phyloP scores from a whole-genome alignment of 2,888 invertebrate species.

The Cotesia congregata region DNA sequence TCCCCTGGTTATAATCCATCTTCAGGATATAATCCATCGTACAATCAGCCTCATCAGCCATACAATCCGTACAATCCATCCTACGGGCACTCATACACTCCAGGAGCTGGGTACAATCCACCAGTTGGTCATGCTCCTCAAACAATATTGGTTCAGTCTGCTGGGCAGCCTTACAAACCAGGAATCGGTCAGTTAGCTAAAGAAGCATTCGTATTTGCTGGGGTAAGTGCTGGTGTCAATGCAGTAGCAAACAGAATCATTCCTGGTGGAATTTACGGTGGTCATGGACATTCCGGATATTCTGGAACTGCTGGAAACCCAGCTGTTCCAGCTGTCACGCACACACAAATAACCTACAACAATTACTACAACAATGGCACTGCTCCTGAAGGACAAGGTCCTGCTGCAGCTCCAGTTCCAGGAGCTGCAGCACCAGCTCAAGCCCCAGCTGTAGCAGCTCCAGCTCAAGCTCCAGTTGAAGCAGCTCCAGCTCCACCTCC shows the following conservation, averaged over 20 bases:
- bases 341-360: slow-evolving; percentile 66
- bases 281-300: slow-evolving; percentile 42
- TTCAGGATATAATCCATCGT: slow-evolving; percentile 22
- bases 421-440: slow-evolving; percentile 40
- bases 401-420: slow-evolving; percentile 33
- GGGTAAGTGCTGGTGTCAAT: slow-evolving; percentile 66
- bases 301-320: neutral
- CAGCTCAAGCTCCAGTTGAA: slow-evolving; percentile 43
- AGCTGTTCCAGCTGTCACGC: slow-evolving; percentile 54
- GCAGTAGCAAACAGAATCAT: slow-evolving; percentile 65
- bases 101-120: slow-evolving; percentile 50
- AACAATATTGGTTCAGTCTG: slow-evolving; percentile 57
- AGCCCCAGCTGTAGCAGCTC: slow-evolving; percentile 29
- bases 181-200: slow-evolving; percentile 68
- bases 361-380: slow-evolving; percentile 67
- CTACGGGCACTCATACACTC: slow-evolving; percentile 45
- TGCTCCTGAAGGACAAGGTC: slow-evolving; percentile 30
- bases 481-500: slow-evolving; percentile 41
- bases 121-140: slow-evolving; percentile 57
- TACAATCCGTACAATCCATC: slow-evolving; percentile 51
- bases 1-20: slow-evolving; percentile 39
- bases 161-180: slow-evolving; percentile 53
- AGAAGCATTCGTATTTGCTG: slow-evolving; percentile 67
- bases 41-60: slow-evolving; percentile 11
- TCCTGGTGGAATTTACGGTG: slow-evolving; percentile 59